phyloP scores from a whole-genome alignment of 1,140 invertebrate genomes.

The Helicoverpa zea region DNA sequence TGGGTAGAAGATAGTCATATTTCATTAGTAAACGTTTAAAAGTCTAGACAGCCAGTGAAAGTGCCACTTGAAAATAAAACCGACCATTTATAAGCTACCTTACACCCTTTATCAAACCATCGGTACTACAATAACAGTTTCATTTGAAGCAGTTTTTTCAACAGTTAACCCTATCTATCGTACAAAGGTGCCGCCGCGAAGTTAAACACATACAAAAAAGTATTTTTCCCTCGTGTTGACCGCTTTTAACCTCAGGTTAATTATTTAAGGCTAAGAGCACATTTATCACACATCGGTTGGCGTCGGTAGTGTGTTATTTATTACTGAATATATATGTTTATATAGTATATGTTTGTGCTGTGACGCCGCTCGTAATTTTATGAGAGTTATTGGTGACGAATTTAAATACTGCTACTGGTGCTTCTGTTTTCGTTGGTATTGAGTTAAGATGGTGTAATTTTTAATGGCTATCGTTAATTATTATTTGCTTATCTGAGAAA shows the following conservation, averaged over 20 bases:
- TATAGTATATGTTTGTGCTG: neutral
- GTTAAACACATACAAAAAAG: conserved; percentile 17
- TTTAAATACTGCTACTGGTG: conserved; percentile 2
- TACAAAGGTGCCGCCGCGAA: conserved; percentile 24
- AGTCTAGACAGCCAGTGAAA: neutral
- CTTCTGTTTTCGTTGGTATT: neutral
- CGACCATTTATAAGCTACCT: neutral
- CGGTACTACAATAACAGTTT: neutral
- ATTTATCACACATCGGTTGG: conserved; percentile 29
- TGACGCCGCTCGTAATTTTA: conserved; percentile 3
- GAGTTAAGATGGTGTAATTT: neutral
- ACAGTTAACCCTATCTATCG: neutral
- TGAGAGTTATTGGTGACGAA: conserved; percentile 30
- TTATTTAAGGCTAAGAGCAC: conserved; percentile 28
- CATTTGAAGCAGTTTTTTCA: conserved; percentile 28
- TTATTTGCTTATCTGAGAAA: neutral
- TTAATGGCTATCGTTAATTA: no score
- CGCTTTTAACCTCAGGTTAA: conserved; percentile 31
- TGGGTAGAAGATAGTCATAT: no score
- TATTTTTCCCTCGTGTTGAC: conserved; percentile 29
- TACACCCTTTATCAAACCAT: neutral
- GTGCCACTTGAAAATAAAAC: neutral
- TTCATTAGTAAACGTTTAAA: no score
- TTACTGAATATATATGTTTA: conserved; percentile 3
- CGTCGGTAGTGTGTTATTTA: conserved; percentile 19